Percentiles rank a stretch among this genome's conserved stretches.
These are phyloP conservation scores for Gnatocerus cornutus DNA, from an alignment of 2,888 invertebrate species.

Conservation along the genomic window DNA sequence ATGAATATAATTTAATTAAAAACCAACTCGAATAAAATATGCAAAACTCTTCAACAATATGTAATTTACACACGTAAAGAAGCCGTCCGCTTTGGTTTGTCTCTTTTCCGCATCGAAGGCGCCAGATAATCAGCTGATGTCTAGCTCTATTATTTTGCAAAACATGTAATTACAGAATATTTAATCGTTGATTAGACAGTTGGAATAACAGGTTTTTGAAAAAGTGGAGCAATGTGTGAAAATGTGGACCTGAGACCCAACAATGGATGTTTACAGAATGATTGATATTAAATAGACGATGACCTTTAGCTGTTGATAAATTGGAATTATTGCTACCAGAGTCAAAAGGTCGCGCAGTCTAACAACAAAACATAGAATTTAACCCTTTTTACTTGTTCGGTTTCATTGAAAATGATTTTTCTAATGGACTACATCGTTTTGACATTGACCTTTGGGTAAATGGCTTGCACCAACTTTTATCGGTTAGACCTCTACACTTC, in stretches of 20 bases:
- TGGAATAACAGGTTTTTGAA: conserved; percentile 22
- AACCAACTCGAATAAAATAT: conserved; percentile 32
- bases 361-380: conserved; percentile 24
- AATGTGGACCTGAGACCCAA: conserved; percentile 1
- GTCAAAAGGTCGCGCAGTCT: conserved; percentile 29
- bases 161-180: conserved; percentile 55
- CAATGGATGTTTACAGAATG: conserved; percentile 17
- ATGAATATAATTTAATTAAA: conserved; percentile 35
- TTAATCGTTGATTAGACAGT: conserved; percentile 41
- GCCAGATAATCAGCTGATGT: conserved; percentile 58
- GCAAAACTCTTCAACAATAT: conserved; percentile 43
- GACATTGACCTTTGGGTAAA: conserved; percentile 42
- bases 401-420: conserved; percentile 32
- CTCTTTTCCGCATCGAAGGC: conserved; percentile 52
- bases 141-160: conserved; percentile 52
- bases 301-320: conserved; percentile 41
- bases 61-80: conserved; percentile 42
- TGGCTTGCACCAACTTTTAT: conserved; percentile 25
- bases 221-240: conserved; percentile 14
- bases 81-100: conserved; percentile 43
- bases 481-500: conserved; percentile 24
- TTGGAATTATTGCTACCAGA: conserved; percentile 25
- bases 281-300: conserved; percentile 19
- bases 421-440: conserved; percentile 27
- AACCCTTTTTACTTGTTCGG: conserved; percentile 13